Evolutionary conservation across 2,797 vertebrate species (phyloP), one percentile per base, ranked within the genome.

Genomic region (Typhlichthys eigenmanni): DNA sequence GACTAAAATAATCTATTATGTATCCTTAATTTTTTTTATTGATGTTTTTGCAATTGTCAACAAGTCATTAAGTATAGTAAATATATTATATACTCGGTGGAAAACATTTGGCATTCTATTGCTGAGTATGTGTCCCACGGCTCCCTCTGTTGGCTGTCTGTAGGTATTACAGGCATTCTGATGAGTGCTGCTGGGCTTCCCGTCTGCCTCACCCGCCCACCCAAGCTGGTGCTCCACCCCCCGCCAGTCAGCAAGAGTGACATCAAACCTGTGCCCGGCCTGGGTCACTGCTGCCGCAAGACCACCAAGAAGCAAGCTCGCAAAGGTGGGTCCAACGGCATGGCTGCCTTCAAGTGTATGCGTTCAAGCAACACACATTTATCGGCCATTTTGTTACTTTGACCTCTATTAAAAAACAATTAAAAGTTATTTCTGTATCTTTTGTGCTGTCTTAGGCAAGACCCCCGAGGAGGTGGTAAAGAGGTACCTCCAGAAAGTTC

Each of bases 111-210:
- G 13, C 13, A 17, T 43, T 8, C 1, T 46, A 5, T 16, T 43
- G 24, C 54, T 12, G 47, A 62, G 2, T 14, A 8, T 19, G 16
- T 46, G 48, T 64, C 11, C 74, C 46, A 68, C 32, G 13, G 46
- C 62, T 16, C 62, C 73, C 75, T 69, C 84, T 82, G 54, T 58
- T 87, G 85, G 68, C 52, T 69, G 13, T 58, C 1, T 32, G 0
- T 72, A 98, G 97, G 97, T 43, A 99, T 98, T 82, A 98, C 96
- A 0, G 96, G 97, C 47, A 98, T 99, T 81, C 92, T 99, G 32
- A 98, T 99, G 95, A 98, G 97, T 0, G 97, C 97, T 0, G 97
- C 96, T 0, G 97, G 96, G 63, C 92, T 99, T 79, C 97, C 97
- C 0, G 96, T 98, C 69, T 98, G 96, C 76, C 91, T 98, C 75